A percentile compares a stretch with the other conserved stretches of the same genome.
These are phyloP conservation scores for Watsonalla cultraria DNA, from an alignment of 2,888 invertebrate genomes.

Conservation along the genomic window DNA sequence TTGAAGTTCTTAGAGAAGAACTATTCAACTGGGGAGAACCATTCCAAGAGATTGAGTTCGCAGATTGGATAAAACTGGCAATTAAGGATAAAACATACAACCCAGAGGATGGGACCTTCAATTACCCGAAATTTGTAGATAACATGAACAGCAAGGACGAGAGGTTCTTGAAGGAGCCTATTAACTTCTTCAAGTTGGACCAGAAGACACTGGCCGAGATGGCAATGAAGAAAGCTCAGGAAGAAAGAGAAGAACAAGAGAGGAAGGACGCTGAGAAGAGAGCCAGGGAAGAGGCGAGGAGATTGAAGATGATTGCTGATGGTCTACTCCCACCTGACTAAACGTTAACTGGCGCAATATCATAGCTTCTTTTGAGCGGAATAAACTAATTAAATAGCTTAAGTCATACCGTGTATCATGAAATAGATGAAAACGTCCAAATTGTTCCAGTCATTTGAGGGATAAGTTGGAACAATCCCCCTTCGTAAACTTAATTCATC, in stretches of 20 bases:
- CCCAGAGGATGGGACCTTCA: constrained; percentile 42
- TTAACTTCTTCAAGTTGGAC: constrained; percentile 68
- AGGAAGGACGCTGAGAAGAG: constrained; percentile 51
- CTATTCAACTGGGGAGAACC: constrained; percentile 64
- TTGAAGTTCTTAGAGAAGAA: constrained; percentile 52
- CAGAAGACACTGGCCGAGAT: constrained; percentile 65
- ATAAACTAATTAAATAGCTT: too few relatives aligned
- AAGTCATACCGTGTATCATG: background rate
- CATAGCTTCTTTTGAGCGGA: background rate
- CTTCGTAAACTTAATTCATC: too few relatives aligned
- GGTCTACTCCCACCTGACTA: constrained; percentile 45
- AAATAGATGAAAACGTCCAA: too few relatives aligned
- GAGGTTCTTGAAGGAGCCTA: constrained; percentile 55
- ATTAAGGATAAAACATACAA: constrained; percentile 56
- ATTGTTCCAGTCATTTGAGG: background rate
- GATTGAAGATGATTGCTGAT: constrained; percentile 57
- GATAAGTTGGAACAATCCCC: too few relatives aligned
- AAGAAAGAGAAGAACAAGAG: constrained; percentile 52
- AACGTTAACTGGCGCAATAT: background rate
- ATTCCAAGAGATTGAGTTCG: constrained; percentile 54
- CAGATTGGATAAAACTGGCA: constrained; percentile 53
- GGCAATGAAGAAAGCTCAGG: constrained; percentile 59
- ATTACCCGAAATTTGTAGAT: constrained; percentile 61
- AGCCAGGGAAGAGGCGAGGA: constrained; percentile 55
- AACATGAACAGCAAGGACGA: constrained; percentile 62